Percentiles rank a stretch among this genome's conserved stretches.
Conservation (phyloP, 2,888 invertebrate species). For the Lasiommata megera region DNA sequence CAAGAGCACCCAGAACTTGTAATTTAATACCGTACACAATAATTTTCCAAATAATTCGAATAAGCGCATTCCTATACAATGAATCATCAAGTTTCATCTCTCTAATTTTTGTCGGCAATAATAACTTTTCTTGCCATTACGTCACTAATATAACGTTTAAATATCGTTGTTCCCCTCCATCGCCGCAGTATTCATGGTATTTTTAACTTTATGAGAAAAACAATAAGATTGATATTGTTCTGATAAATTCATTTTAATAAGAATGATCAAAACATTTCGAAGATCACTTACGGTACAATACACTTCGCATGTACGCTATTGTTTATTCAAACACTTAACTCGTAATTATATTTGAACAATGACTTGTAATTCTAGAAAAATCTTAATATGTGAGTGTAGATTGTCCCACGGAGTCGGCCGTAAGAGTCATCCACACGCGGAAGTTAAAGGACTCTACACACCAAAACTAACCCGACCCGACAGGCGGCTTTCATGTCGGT, state of each 20-base stretch:
- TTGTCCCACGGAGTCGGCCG: not conserved
- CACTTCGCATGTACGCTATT: constrained; percentile 35
- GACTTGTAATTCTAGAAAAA: constrained; percentile 44
- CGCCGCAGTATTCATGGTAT: not conserved
- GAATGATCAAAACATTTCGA: not conserved
- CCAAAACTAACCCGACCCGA: no score
- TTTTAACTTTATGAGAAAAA: not conserved
- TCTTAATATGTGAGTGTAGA: constrained; percentile 2
- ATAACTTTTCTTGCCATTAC: not conserved
- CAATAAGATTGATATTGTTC: not conserved
- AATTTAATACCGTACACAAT: no score
- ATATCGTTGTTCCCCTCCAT: not conserved
- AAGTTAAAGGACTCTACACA: not conserved
- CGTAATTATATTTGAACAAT: constrained; percentile 45
- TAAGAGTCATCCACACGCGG: not conserved
- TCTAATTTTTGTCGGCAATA: no score
- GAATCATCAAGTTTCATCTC: no score
- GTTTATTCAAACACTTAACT: constrained; percentile 39
- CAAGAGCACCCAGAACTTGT: no score
- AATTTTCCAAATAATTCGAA: no score
- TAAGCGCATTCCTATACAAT: no score
- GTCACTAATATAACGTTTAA: not conserved
- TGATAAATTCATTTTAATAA: no score
- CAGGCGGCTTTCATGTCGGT: no score
- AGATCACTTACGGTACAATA: constrained; percentile 2